Conservation (phyloP, 2,797 vertebrate genomes). For the Pangasius sanitwongsei region DNA sequence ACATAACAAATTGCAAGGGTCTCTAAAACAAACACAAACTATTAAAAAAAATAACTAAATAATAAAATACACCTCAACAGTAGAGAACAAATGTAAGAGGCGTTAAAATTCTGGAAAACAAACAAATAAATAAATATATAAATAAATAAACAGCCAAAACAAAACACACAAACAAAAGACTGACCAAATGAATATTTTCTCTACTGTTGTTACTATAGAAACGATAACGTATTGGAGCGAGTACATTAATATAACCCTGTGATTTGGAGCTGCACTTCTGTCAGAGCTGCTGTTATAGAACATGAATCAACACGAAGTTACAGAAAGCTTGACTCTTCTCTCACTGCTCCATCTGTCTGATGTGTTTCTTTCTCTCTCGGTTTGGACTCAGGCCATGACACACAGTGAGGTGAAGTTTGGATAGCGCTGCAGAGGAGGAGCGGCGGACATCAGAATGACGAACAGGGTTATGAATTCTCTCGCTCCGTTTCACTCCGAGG, state of each 20-base stretch:
- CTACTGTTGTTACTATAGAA: neutral
- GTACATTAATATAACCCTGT: neutral
- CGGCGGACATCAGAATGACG: neutral
- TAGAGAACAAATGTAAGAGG: too few relatives aligned
- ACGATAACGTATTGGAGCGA: neutral
- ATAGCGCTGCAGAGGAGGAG: neutral
- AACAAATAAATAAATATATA: neutral
- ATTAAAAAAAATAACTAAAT: too few relatives aligned
- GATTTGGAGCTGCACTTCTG: neutral
- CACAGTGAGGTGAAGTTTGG: constrained; percentile 3
- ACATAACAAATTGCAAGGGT: too few relatives aligned
- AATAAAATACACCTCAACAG: too few relatives aligned
- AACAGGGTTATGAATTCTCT: constrained; percentile 3
- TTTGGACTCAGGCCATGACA: neutral
- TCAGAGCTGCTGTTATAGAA: neutral
- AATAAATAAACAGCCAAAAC: neutral
- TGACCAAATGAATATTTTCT: neutral
- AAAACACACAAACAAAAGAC: fast-evolving
- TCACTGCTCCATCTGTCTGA: constrained; percentile 1
- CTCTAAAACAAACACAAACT: too few relatives aligned
- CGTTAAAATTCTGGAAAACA: neutral
- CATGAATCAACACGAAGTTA: neutral
- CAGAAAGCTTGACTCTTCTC: neutral
- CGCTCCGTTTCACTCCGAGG: constrained; percentile 2
- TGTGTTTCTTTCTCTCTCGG: neutral